A percentile compares a stretch with the other conserved stretches of the same genome.
These are phyloP conservation scores for Stenoptilia bipunctidactyla DNA, from an alignment of 2,888 invertebrate species.

Conservation along the genomic window DNA sequence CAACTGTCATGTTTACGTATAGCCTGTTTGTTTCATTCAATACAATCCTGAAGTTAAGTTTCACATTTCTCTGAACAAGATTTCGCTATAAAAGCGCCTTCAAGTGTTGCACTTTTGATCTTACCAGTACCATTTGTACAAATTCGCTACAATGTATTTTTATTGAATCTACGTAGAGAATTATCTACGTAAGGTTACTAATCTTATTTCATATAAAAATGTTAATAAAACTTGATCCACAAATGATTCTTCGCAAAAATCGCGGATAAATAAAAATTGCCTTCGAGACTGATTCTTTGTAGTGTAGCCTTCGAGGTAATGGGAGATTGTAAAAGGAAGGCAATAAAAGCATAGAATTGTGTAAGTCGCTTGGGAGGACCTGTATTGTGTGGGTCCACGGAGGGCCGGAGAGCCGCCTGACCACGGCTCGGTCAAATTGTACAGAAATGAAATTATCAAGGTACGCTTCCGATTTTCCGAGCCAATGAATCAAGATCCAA, in stretches of 20 bases:
- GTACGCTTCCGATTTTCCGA: constrained; percentile 72
- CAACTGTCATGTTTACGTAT: constrained; percentile 56
- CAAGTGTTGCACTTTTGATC: constrained; percentile 49
- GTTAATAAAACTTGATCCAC: too few species aligned
- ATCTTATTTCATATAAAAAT: too few species aligned
- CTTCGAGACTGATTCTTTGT: constrained; percentile 67
- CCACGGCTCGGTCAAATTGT: constrained; percentile 71
- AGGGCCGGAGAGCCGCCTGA: constrained; percentile 64
- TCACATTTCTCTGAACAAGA: constrained; percentile 22
- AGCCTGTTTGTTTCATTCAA: constrained; percentile 50
- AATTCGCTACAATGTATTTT: too few species aligned
- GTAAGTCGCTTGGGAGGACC: constrained; percentile 60
- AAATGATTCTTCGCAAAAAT: too few species aligned
- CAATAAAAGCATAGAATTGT: constrained; percentile 71
- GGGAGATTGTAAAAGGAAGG: constrained; percentile 70
- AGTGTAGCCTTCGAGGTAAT: constrained; percentile 61
- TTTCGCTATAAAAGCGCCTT: constrained; percentile 34
- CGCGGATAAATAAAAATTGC: constrained; percentile 47
- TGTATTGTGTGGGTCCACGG: constrained; percentile 62
- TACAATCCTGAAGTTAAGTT: constrained; percentile 27
- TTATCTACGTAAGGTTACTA: too few species aligned
- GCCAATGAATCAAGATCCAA: constrained; percentile 72
- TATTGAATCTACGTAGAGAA: too few species aligned
- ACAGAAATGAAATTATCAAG: constrained; percentile 73
- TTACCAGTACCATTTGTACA: constrained; percentile 21